Evolutionary conservation across 2,113 vertebrate species (phyloP), one percentile per base, ranked within the genome.

Genomic region (Okapia johnstoni): DNA sequence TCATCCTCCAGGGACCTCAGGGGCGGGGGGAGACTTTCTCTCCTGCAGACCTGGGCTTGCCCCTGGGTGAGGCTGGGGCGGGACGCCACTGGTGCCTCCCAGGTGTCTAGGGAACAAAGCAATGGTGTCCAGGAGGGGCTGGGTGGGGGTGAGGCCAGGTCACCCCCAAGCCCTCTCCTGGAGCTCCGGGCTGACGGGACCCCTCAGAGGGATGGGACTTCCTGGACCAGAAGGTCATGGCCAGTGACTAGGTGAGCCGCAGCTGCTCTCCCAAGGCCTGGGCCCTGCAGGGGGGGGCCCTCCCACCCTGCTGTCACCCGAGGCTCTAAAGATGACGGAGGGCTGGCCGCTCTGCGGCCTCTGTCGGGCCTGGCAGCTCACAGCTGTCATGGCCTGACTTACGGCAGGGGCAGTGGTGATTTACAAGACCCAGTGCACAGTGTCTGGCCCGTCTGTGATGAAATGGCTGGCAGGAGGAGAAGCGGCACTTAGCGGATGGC

Each of bases 101-200:
- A 1, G 30, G 50, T 2, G 9, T 7, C 4, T 7, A 52, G 19
- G 36, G 28, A 7, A 4, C 60, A 26, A 43, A 10, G 26, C 0
- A 19, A 26, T 5, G 13, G 77, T 2, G 33, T 50, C 61, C 77
- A 52, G 95, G 8, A 13, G 6, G 26, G 63, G 54, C 28, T 10
- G 1, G 1, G 76, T 13, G 40, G 73, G 60, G 10, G 8, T 4
- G 66, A 8, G 50, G 25, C 16, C 1, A 0, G 0, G 48, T 5
- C 33, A 30, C n/a, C 36, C 54, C 43, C 1, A 6, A 14, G 1
- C 19, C 7, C 73, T 23, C 30, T 50, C 28, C 84, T 2, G 23
- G 61, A 26, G 63, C 66, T 60, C 87, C 1, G 1, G 30, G 54
- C 40, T 25, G 12, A 36, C 7, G 0, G n/a, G 81, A 13, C 25